A percentile compares a stretch with the other conserved stretches of the same genome.
These are phyloP conservation scores for Anarhynchus alexandrinus DNA, from an alignment of 2,113 vertebrate genomes.

Conservation along the genomic window DNA sequence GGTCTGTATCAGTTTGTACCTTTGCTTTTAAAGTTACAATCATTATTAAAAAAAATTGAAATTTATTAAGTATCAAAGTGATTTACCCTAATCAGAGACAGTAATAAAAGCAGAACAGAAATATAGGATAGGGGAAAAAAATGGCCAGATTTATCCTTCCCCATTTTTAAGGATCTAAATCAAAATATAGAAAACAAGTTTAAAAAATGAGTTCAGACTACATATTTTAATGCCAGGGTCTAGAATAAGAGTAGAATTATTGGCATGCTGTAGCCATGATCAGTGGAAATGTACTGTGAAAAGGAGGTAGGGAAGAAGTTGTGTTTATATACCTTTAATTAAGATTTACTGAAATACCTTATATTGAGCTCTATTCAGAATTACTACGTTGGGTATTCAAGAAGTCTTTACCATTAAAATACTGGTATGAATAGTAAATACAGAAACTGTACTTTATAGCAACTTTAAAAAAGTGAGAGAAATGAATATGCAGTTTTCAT, in stretches of 20 bases:
- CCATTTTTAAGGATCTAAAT: conserved; percentile 9
- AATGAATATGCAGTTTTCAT: conserved; percentile 39
- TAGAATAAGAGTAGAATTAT: conserved; percentile 18
- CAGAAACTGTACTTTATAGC: conserved; percentile 40
- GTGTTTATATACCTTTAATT: conserved; percentile 18
- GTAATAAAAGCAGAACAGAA: conserved; percentile 21
- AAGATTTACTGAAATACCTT: conserved; percentile 42
- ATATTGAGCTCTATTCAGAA: conserved; percentile 22
- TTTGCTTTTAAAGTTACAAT: conserved; percentile 68
- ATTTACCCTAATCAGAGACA: background rate
- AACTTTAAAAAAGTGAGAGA: conserved; percentile 10
- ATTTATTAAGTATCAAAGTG: conserved; percentile 39
- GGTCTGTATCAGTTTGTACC: conserved; percentile 71
- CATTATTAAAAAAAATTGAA: conserved; percentile 70
- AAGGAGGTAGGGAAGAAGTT: background rate
- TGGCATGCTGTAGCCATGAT: background rate
- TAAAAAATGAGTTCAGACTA: background rate
- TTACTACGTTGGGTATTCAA: conserved; percentile 18
- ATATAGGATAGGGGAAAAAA: background rate
- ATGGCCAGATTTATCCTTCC: background rate
- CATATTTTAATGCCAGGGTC: background rate
- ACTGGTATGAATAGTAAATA: conserved; percentile 64
- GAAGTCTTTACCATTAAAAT: conserved; percentile 19
- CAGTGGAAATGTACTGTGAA: conserved; percentile 42
- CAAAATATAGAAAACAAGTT: background rate